Evolutionary conservation across 2,888 invertebrate genomes (phyloP).

Genomic region (Drosophila setosimentum): DNA sequence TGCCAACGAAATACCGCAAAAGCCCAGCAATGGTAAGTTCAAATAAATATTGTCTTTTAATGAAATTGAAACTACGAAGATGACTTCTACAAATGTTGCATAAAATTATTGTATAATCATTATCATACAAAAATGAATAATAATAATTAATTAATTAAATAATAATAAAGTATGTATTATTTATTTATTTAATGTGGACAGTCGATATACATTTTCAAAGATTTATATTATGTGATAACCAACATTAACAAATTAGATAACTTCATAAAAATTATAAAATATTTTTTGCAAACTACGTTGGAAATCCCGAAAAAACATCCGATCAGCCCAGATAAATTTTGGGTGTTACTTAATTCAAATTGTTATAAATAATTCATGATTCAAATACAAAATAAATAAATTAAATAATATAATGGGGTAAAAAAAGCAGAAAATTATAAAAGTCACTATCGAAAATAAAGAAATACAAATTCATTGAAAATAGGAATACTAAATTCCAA

Average conservation of each 20-base stretch:
- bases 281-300: background rate
- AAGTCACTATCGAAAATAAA: background rate
- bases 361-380: background rate
- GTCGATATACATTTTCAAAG: background rate
- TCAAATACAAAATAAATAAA: background rate
- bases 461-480: background rate
- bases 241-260: background rate
- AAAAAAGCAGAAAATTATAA: background rate
- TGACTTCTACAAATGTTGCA: background rate
- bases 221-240: background rate
- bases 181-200: background rate
- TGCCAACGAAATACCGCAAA: constrained; percentile 86
- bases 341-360: background rate
- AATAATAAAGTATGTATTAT: background rate
- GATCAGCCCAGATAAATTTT: background rate
- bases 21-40: constrained; percentile 86
- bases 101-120: background rate
- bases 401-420: background rate
- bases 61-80: background rate
- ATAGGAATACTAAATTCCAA: background rate
- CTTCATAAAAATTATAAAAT: background rate
- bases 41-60: background rate
- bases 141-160: background rate
- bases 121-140: background rate
- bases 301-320: background rate